phyloP scores from a whole-genome alignment of 2,797 vertebrate species.

The Platyrinchus mystaceus region DNA sequence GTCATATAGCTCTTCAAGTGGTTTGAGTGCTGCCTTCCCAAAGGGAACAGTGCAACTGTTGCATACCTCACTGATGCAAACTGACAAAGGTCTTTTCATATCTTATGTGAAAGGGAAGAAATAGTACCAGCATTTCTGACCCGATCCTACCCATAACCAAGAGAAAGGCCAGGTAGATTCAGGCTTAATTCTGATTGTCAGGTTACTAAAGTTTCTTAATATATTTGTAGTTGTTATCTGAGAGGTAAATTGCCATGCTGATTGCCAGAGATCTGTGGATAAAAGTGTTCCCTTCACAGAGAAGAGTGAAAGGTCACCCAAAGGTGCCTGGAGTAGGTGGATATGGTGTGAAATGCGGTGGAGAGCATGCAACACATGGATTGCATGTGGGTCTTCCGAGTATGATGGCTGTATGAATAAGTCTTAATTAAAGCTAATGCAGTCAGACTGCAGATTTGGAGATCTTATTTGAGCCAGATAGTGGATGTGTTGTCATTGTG shows the following conservation, averaged over 20 bases:
- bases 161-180: not conserved
- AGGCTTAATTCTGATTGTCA: not conserved
- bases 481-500: not conserved
- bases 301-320: not conserved
- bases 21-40: not conserved
- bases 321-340: not conserved
- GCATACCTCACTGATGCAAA: not conserved
- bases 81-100: not conserved
- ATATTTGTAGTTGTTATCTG: not conserved
- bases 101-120: not conserved
- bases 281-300: accelerated
- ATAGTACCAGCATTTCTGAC: not conserved
- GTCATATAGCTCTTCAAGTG: not conserved
- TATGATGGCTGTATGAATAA: not conserved
- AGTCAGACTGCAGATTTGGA: not conserved
- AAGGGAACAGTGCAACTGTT: not conserved
- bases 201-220: not conserved
- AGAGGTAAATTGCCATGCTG: not conserved
- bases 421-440: not conserved
- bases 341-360: not conserved
- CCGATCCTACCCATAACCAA: not conserved
- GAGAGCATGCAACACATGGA: not conserved
- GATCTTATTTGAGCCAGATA: not conserved
- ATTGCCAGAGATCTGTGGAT: not conserved
- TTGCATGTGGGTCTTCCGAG: not conserved